Evolutionary conservation across 2,888 invertebrate species (phyloP).

Genomic region (Tridacna gigas): DNA sequence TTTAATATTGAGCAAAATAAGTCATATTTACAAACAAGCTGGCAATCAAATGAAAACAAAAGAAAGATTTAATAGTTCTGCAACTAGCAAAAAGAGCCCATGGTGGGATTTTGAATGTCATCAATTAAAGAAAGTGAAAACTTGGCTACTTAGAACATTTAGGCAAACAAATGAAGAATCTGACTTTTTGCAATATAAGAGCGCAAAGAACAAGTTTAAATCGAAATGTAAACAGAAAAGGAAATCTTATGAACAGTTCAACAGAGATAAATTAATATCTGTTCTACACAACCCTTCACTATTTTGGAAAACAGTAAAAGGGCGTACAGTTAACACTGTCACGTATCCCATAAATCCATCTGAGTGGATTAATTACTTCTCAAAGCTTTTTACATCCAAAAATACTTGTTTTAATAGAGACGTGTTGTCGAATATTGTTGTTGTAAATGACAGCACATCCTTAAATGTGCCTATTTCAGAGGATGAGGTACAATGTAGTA

Average conservation of each 20-base stretch:
- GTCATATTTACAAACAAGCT: no score
- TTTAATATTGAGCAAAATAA: no score
- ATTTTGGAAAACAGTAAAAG: no score
- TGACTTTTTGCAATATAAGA: background rate
- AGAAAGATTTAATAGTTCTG: no score
- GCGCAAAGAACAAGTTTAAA: no score
- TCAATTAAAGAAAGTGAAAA: background rate
- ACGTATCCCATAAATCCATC: no score
- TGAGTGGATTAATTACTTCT: no score
- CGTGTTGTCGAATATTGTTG: no score
- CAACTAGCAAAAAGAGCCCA: no score
- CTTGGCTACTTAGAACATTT: background rate
- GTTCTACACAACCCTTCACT: background rate
- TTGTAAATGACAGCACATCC: background rate
- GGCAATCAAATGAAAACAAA: no score
- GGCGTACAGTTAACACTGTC: no score
- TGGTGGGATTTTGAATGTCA: no score
- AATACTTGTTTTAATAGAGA: background rate
- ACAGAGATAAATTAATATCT: background rate
- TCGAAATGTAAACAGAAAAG: background rate
- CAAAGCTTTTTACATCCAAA: background rate
- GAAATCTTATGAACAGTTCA: background rate
- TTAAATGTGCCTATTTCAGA: constrained; percentile 1
- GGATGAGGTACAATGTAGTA: background rate
- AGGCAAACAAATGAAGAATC: background rate